phyloP scores from a whole-genome alignment of 2,888 invertebrate genomes.

The Xylophagus ater region DNA sequence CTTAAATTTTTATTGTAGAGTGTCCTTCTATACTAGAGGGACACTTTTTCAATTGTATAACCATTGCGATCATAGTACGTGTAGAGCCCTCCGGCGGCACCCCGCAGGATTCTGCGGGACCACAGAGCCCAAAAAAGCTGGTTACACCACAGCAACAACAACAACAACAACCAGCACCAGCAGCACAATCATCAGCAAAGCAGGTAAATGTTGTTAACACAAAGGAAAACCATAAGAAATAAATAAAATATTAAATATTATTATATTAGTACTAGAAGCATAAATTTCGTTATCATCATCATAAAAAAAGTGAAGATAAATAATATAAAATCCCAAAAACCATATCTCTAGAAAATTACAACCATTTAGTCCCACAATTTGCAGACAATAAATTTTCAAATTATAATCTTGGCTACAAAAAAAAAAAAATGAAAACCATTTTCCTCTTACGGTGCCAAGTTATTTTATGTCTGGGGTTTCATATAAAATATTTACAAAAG shows the following conservation, averaged over 20 bases:
- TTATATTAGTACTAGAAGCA: not conserved
- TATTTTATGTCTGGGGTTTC: too few species aligned
- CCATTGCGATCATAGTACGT: conserved; percentile 31
- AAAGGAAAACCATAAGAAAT: too few species aligned
- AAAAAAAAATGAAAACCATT: too few species aligned
- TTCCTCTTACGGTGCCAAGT: too few species aligned
- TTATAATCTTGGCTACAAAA: too few species aligned
- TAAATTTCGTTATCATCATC: not conserved
- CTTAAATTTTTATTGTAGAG: conserved; percentile 11
- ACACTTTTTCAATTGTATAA: conserved; percentile 14
- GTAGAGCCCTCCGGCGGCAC: conserved; percentile 29
- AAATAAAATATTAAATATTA: not conserved
- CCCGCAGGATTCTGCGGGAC: conserved; percentile 28
- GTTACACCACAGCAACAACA: conserved; percentile 14
- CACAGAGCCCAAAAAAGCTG: conserved; percentile 20
- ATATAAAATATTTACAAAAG: too few species aligned
- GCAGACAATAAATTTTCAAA: too few species aligned
- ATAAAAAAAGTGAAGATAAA: not conserved
- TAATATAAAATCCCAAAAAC: not conserved
- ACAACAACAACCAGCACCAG: too few species aligned
- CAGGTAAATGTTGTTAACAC: too few species aligned
- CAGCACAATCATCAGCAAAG: too few species aligned
- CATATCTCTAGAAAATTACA: not conserved
- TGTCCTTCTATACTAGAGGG: conserved; percentile 14
- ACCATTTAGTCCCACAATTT: not conserved